These are phyloP conservation scores for Epirrhoe alternata DNA, from an alignment of 2,888 invertebrate species.

Conservation along the genomic window DNA sequence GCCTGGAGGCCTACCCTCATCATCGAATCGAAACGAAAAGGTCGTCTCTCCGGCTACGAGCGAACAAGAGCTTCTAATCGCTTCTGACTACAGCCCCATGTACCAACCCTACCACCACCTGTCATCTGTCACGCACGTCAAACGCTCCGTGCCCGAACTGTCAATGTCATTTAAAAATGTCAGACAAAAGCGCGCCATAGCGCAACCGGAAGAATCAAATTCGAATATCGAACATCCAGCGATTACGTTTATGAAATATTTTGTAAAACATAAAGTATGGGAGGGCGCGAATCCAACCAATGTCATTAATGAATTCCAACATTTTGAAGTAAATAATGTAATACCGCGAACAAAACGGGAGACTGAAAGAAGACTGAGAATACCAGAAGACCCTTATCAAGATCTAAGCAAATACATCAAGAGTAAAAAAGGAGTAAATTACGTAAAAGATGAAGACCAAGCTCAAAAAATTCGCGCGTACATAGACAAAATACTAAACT, in stretches of 20 bases:
- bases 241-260: constrained; percentile 62
- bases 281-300: constrained; percentile 52
- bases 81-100: constrained; percentile 41
- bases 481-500: constrained; percentile 41
- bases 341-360: constrained; percentile 52
- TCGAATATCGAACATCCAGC: constrained; percentile 58
- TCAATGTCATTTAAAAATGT: not conserved
- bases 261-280: constrained; percentile 71
- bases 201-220: constrained; percentile 15
- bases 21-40: constrained; percentile 31
- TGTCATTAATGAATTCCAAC: constrained; percentile 27
- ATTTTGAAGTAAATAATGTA: constrained; percentile 56
- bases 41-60: constrained; percentile 35
- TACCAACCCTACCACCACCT: constrained; percentile 23
- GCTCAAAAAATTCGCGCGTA: constrained; percentile 47
- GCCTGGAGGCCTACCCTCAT: constrained; percentile 16
- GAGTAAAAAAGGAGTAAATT: constrained; percentile 46
- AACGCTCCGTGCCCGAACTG: constrained; percentile 28
- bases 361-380: constrained; percentile 39
- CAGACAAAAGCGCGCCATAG: not conserved
- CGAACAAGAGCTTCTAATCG: constrained; percentile 48
- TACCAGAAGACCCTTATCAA: constrained; percentile 52
- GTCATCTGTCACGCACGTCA: constrained; percentile 38
- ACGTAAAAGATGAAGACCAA: constrained; percentile 44
- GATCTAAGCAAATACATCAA: constrained; percentile 48